Base-by-base conservation (phyloP, 2,113 vertebrate species). In the Heterotis niloticus region DNA sequence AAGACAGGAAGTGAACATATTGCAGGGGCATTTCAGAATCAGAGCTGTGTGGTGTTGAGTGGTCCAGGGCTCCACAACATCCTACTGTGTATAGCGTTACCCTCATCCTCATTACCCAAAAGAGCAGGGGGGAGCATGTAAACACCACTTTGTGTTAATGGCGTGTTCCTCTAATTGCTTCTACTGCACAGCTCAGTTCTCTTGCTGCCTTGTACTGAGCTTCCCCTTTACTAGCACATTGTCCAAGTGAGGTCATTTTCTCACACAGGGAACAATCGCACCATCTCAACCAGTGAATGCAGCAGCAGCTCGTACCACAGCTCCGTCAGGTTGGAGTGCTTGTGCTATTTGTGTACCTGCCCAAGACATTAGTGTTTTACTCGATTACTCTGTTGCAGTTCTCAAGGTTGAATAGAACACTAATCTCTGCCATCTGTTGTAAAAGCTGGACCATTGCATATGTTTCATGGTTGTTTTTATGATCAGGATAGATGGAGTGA, bases 101-200 rank as follows among this genome's bases (percentile, higher is more conserved):
- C 13, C 59, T 62, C 59, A 62, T 62, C 59, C 59, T 62, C 24
- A 7, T 56, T 54, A 11, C 51, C 14, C 44, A 51, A 44, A 70
- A 44, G 18, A n/a, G n/a, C n/a, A 44, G 18, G 68, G 34, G n/a
- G 34, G 34, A 16, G 68, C 18, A 11, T 2, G 51, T 51, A 14
- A 4, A 3, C 51, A 52, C 70, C 5, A 23, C 70, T 51, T 54
- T 72, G n/a, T n/a, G 44, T 54, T 72, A 72, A 56, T 56, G 51
- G 70, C 20, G 24, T 51, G 54, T n/a, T 72, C 44, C n/a, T 23
- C 70, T 72, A 72, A 72, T 72, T 72, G 70, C 14, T 72, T 54
- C 54, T 72, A 24, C 59, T 72, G 70, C 23, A 72, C 14, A 72
- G 23, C 34, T 56, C 68, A 70, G 28, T 11, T 44, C 34, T 44